Evolutionary conservation across 2,113 vertebrate species (phyloP), one percentile per base, ranked within the genome.

Genomic region (Mus pahari): DNA sequence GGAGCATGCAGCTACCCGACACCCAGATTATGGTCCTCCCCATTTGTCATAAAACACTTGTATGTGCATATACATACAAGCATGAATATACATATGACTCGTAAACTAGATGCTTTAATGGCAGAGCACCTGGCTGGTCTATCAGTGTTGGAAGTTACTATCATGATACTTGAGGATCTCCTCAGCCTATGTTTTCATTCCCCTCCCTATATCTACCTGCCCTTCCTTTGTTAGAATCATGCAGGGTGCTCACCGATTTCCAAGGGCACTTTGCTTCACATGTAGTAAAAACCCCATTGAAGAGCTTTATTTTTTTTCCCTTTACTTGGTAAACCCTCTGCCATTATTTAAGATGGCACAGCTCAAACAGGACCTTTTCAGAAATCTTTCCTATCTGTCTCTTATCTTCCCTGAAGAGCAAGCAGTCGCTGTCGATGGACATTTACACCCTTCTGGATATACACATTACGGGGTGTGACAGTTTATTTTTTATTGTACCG

Each of bases 381-480:
- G 39, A 20, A 53, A 83, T 58, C 13, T 26, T 81, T 70, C 20
- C 36, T 8, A 20, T 60, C 2, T 28, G 81, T 42, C 10, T 70
- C 14, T 55, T 13, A 50, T 86, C 58, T 84, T 78, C 83, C 36
- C 10, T 55, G 62, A 0, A 55, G 50, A n/a, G 82, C 11, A 79
- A n/a, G 82, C 11, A 79, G 48, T 64, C n/a, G 91, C 36, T 92
- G 24, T 39, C 55, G 36, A 14, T 24, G 36, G 55, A 45, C 5
- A 3, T 19, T 58, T 2, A 17, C 0, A 79, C 26, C 8, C 5
- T 7, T 83, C n/a, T 31, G 0, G 60, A 12, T 26, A 3, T 26
- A 31, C 10, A 33, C 26, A 55, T 33, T 74, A 74, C 6, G 39
- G 5, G 60, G 28, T 28, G 58, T 58, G 39, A 16, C 0, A 20